Percentiles rank a stretch among this genome's conserved stretches.
Evolutionary conservation across 2,113 vertebrate genomes (phyloP).

Genomic region (Hiodon tergisus): DNA sequence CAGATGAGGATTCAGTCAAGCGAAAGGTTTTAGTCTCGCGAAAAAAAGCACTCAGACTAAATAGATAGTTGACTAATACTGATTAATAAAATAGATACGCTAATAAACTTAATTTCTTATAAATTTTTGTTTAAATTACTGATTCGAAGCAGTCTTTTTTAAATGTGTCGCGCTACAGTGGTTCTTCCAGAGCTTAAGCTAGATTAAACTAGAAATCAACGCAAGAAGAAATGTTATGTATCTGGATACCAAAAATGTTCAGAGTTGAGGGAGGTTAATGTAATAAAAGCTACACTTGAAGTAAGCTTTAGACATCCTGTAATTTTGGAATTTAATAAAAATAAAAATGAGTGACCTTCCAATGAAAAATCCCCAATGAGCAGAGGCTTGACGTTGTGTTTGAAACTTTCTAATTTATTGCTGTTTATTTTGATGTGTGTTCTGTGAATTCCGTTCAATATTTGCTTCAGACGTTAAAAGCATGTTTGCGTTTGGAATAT

Average conservation of each 20-base stretch:
- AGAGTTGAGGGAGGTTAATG: not conserved
- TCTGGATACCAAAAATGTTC: not conserved
- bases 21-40: constrained; percentile 21
- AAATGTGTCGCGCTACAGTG: not conserved
- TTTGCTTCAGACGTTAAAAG: too few relatives aligned
- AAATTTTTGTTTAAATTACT: not conserved
- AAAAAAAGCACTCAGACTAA: constrained; percentile 22
- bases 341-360: too few relatives aligned
- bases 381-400: too few relatives aligned
- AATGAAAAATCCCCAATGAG: too few relatives aligned
- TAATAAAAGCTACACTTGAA: too few relatives aligned
- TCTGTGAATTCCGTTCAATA: too few relatives aligned
- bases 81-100: constrained; percentile 21
- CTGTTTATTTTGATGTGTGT: too few relatives aligned
- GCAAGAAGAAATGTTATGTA: not conserved
- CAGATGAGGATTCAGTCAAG: constrained; percentile 22
- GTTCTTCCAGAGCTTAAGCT: not conserved
- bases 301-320: too few relatives aligned
- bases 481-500: too few relatives aligned
- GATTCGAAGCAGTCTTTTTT: not conserved
- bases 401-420: too few relatives aligned
- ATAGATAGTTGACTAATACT: constrained; percentile 19
- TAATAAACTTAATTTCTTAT: not conserved
- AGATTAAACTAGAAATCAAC: not conserved
- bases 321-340: too few relatives aligned